Evolutionary conservation across 64 coral and sea anemone genomes (phyloP).

Genomic region (Astreopora myriophthalma): DNA sequence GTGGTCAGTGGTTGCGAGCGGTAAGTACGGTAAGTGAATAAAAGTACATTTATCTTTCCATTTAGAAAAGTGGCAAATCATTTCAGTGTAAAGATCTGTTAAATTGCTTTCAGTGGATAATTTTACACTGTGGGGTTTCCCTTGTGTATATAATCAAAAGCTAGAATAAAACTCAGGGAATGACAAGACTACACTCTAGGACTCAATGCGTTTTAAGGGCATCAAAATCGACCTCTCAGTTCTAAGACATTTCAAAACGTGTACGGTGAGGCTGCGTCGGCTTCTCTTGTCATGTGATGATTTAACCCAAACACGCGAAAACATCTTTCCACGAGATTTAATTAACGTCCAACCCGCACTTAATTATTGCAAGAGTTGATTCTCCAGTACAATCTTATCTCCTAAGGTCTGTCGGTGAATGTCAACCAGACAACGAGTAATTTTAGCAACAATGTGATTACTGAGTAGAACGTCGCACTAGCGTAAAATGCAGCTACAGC

Average conservation of each 20-base stretch:
- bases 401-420: neutral
- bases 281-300: neutral
- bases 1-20: neutral
- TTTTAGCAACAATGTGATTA: too few relatives aligned
- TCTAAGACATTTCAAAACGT: neutral
- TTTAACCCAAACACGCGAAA: neutral
- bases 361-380: conserved; percentile 17
- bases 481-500: too few relatives aligned
- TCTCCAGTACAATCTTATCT: neutral
- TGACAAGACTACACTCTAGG: too few relatives aligned
- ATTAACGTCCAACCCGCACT: conserved; percentile 28
- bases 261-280: neutral
- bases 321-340: conserved; percentile 20
- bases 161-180: too few relatives aligned
- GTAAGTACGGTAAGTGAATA: neutral
- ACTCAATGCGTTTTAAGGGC: neutral
- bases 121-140: neutral
- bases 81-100: neutral
- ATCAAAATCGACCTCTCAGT: neutral
- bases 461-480: too few relatives aligned
- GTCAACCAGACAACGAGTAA: neutral
- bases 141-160: neutral
- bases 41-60: neutral
- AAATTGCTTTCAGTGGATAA: neutral
- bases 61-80: too few relatives aligned